Evolutionary conservation across 1,140 invertebrate species (phyloP).

Genomic region (Pseudomyrmex gracilis): DNA sequence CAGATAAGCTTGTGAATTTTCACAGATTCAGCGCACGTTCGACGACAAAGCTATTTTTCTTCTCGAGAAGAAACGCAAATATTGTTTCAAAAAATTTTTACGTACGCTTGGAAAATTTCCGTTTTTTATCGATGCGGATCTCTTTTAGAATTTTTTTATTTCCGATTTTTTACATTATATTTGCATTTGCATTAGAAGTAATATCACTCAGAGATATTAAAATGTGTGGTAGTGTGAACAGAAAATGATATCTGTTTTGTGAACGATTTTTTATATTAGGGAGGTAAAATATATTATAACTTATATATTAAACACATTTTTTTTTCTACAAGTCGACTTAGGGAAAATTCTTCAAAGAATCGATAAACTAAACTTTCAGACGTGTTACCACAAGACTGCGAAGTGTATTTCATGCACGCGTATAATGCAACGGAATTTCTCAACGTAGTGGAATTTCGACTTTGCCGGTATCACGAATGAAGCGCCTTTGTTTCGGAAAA

Average conservation of each 20-base stretch:
- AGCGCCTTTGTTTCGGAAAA: conserved; percentile 48
- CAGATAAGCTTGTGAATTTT: conserved; percentile 32
- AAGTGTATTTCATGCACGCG: conserved; percentile 29
- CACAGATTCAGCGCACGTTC: conserved; percentile 32
- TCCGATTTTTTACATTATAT: conserved; percentile 5
- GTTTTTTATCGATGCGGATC: neutral
- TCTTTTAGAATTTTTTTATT: conserved; percentile 17
- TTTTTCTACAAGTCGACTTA: neutral
- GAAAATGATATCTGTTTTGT: neutral
- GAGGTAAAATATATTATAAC: neutral
- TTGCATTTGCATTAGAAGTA: conserved; percentile 8
- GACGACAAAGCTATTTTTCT: conserved; percentile 22
- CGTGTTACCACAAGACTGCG: neutral
- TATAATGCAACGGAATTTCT: conserved; percentile 17
- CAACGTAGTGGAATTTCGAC: conserved; percentile 47
- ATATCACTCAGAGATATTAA: conserved; percentile 9
- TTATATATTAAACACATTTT: conserved; percentile 10
- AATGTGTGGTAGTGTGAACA: neutral
- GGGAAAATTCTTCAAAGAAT: conserved; percentile 25
- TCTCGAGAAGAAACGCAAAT: conserved; percentile 27
- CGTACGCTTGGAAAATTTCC: neutral
- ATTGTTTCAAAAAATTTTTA: conserved; percentile 46
- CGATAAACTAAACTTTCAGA: neutral
- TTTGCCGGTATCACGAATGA: conserved; percentile 16
- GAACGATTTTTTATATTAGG: neutral